These are phyloP conservation scores for Sebastes minor DNA, from an alignment of 2,797 vertebrate species.

Conservation along the genomic window DNA sequence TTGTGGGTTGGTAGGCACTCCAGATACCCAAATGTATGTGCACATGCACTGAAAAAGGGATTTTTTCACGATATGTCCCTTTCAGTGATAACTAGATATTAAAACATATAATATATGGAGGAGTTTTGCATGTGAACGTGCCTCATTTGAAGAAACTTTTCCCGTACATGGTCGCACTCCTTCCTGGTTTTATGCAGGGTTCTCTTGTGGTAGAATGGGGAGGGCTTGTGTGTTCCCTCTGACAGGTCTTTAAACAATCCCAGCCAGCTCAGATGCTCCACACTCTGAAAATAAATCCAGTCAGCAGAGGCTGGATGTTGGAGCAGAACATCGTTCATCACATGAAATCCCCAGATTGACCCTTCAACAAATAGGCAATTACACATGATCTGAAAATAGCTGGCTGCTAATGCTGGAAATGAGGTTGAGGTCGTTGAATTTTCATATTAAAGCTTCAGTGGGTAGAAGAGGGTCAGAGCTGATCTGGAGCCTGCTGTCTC, in stretches of 20 bases:
- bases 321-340: background rate
- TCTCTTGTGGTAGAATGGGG: conserved; percentile 85
- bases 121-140: conserved; percentile 6
- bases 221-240: conserved; percentile 80
- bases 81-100: background rate
- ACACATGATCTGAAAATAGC: background rate
- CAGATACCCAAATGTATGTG: too few relatives aligned
- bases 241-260: conserved; percentile 85
- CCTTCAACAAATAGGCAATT: background rate
- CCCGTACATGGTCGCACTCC: conserved; percentile 81
- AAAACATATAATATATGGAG: background rate
- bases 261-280: conserved; percentile 86
- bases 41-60: too few relatives aligned
- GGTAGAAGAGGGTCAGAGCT: too few relatives aligned
- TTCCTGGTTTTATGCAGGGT: conserved; percentile 79
- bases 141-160: conserved; percentile 85
- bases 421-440: too few relatives aligned
- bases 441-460: too few relatives aligned
- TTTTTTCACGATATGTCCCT: too few relatives aligned
- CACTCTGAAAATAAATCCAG: conserved; percentile 66
- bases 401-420: background rate
- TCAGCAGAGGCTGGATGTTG: background rate
- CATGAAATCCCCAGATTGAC: background rate
- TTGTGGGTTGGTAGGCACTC: too few relatives aligned
- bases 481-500: too few relatives aligned